A percentile compares a stretch with the other conserved stretches of the same genome.
These are phyloP conservation scores for Xerus rutilus DNA, from an alignment of 2,797 vertebrate species.

Conservation along the genomic window DNA sequence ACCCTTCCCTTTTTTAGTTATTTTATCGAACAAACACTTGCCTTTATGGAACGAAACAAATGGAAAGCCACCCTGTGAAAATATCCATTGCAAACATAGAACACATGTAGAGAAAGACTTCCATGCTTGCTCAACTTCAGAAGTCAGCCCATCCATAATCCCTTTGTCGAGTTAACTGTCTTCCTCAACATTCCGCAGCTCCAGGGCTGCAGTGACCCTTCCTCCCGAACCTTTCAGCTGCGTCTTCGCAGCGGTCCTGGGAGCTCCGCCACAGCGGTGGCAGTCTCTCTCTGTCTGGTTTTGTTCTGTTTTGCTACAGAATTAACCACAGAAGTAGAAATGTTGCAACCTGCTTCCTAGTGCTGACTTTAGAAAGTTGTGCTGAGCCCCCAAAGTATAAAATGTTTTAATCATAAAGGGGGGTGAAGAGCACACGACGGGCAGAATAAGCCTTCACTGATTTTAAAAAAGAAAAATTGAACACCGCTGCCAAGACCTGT, in stretches of 20 bases:
- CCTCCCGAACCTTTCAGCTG: accelerated
- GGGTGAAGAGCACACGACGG: too few species aligned
- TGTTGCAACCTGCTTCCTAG: neutral
- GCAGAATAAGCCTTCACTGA: neutral
- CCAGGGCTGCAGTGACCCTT: accelerated
- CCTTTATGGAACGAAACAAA: constrained; percentile 2
- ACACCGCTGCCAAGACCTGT: too few species aligned
- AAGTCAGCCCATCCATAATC: neutral
- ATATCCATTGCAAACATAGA: neutral
- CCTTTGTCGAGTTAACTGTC: neutral
- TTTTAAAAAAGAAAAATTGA: neutral
- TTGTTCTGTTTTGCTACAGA: neutral
- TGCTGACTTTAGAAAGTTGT: neutral
- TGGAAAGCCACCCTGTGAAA: neutral
- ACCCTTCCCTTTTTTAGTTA: neutral
- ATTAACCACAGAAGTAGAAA: neutral
- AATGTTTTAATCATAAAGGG: neutral
- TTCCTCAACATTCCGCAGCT: neutral
- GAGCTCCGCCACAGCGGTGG: neutral
- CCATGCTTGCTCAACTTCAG: too few species aligned
- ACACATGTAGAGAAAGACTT: neutral
- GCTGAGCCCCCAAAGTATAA: neutral
- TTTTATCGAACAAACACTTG: neutral
- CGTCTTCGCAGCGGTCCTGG: accelerated
- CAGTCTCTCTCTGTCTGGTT: neutral